Evolutionary conservation across 2,797 vertebrate genomes (phyloP).

Genomic region (Avahi laniger): DNA sequence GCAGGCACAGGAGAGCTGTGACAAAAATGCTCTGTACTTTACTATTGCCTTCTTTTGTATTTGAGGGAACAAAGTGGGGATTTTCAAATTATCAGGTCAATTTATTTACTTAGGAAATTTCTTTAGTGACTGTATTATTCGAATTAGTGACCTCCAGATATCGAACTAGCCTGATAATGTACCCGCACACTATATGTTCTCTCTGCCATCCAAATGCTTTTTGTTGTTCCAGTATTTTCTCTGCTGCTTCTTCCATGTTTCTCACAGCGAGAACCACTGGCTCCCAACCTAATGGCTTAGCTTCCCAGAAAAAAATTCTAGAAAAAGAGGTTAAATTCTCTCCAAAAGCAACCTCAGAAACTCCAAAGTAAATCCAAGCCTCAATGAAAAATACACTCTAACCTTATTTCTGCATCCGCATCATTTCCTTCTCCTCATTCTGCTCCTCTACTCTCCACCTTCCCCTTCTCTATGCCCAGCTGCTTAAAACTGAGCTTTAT

Average conservation of each 20-base stretch:
- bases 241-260: neutral
- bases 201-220: neutral
- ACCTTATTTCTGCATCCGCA: neutral
- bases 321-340: neutral
- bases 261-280: neutral
- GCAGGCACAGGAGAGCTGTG: neutral
- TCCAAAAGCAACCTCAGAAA: neutral
- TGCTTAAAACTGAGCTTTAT: neutral
- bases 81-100: neutral
- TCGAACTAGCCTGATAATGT: neutral
- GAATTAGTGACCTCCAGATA: neutral
- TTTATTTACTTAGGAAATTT: neutral
- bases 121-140: neutral
- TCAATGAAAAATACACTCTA: neutral
- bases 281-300: neutral
- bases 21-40: neutral
- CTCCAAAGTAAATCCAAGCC: neutral
- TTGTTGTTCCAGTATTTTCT: neutral
- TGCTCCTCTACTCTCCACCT: neutral
- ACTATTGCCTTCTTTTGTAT: neutral
- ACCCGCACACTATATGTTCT: neutral
- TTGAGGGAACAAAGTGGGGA: neutral
- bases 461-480: neutral
- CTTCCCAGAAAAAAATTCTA: neutral
- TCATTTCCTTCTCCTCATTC: neutral